Conservation (phyloP, 2,113 vertebrate genomes). For the Sceloporus undulatus region DNA sequence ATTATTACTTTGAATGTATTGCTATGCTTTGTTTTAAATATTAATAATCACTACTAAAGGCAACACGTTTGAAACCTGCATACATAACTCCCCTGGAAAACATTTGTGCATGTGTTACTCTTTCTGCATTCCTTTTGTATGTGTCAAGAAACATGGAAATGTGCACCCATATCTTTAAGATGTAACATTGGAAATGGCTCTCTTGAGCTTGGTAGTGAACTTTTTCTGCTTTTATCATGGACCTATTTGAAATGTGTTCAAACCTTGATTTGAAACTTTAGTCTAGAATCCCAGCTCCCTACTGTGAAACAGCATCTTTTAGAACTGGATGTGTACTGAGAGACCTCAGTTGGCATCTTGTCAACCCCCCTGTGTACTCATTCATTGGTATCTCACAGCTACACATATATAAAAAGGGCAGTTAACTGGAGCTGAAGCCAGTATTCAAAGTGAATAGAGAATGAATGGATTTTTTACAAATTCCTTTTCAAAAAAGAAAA, state of each 20-base stretch:
- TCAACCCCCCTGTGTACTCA: not conserved
- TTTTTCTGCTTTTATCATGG: slow-evolving; percentile 7
- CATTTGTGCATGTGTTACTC: no score
- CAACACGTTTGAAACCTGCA: not conserved
- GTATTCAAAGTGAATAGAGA: slow-evolving; percentile 33
- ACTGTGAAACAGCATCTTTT: not conserved
- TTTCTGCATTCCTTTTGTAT: not conserved
- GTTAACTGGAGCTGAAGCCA: slow-evolving; percentile 16
- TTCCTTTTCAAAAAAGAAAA: not conserved
- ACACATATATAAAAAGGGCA: not conserved
- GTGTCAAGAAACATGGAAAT: not conserved
- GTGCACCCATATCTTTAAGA: not conserved
- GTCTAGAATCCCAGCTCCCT: not conserved
- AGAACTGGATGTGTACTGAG: not conserved
- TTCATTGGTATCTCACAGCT: not conserved
- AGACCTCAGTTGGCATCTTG: not conserved
- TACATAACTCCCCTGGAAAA: not conserved
- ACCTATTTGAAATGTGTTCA: not conserved
- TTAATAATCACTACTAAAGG: slow-evolving; percentile 2
- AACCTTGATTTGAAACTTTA: slow-evolving; percentile 7
- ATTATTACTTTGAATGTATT: not conserved
- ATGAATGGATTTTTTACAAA: slow-evolving; percentile 15
- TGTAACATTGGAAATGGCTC: not conserved
- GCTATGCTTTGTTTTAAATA: not conserved
- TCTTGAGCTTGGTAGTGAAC: not conserved